Conservation (phyloP, 1,140 invertebrate species). For the Lordiphosa clarofinis region DNA sequence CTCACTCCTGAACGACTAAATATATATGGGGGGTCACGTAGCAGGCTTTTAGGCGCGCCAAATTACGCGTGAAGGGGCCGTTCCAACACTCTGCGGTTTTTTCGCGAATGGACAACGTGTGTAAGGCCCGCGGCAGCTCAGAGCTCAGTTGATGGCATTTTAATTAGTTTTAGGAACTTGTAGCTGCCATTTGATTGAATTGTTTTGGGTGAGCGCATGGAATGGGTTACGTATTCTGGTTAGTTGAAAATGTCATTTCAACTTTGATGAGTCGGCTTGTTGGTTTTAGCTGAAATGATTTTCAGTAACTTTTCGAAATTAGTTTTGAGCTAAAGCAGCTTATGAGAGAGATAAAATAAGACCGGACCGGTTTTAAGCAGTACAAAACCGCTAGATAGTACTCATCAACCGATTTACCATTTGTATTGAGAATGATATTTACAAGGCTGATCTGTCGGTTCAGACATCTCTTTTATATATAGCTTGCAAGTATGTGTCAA, state of each 20-base stretch:
- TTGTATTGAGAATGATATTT: too few relatives aligned
- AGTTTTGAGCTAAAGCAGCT: too few relatives aligned
- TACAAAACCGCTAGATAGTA: too few relatives aligned
- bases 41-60: constrained; percentile 57
- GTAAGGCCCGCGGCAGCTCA: constrained; percentile 40
- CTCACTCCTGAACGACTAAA: background rate
- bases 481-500: too few relatives aligned
- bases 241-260: constrained; percentile 1
- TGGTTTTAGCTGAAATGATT: too few relatives aligned
- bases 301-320: too few relatives aligned
- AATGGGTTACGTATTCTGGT: background rate
- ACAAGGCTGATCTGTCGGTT: too few relatives aligned
- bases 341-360: too few relatives aligned
- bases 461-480: too few relatives aligned
- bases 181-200: constrained; percentile 72
- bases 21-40: constrained; percentile 1
- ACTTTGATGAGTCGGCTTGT: background rate
- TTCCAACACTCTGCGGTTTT: constrained; percentile 41
- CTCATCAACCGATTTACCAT: too few relatives aligned
- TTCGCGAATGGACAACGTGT: constrained; percentile 17
- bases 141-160: constrained; percentile 64
- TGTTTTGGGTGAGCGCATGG: constrained; percentile 21
- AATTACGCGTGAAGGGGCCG: constrained; percentile 72
- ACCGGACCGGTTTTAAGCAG: too few relatives aligned
- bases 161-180: constrained; percentile 77